Base-by-base conservation (phyloP, 2,888 invertebrate genomes). In the Ellobium chinense region DNA sequence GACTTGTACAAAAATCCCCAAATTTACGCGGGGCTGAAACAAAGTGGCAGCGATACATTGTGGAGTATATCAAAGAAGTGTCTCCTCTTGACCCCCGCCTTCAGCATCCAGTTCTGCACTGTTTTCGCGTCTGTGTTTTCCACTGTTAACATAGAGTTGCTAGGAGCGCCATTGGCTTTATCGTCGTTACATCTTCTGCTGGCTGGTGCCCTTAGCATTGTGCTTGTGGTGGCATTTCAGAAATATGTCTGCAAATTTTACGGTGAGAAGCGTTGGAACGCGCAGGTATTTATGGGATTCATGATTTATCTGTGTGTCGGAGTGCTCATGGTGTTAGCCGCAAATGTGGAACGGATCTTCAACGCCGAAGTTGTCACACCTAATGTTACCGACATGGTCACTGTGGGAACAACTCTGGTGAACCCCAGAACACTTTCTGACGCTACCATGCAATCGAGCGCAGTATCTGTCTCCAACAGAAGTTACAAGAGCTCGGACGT, bases 71-170 rank as follows among this genome's bases (percentile, higher is more conserved):
- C n/a, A 4, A 29, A 34, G 7, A 65, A 65, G 27, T 66, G 31
- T 29, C 34, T 76, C 5, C 24, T 76, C 9, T 12, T 66, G 36
- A 36, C 54, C n/a, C 56, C 76, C 5, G 46, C 54, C 0, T 65
- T 76, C 56, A 24, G 54, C 24, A 31, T 76, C 7, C 76, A 76
- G 66, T 76, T 34, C 27, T 56, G 62, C 18, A 21, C 56, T 21
- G 56, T 63, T 21, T 21, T 76, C 1, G 36, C 36, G 0, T 37
- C 76, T 24, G 34, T 76, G 65, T 76, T 66, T n/a, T 76, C 65
- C 27, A 27, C 39, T 12, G 21, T 66, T 12, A 76, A 76, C 24
- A n/a, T 76, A 5, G n/a, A 14, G 0, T 2, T 66, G 18, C 34
- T 76, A 14, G 14, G 36, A 21, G 14, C 34, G 18, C 46, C 54